phyloP scores from a whole-genome alignment of 2,113 vertebrate genomes.

The Phalacrocorax carbo region DNA sequence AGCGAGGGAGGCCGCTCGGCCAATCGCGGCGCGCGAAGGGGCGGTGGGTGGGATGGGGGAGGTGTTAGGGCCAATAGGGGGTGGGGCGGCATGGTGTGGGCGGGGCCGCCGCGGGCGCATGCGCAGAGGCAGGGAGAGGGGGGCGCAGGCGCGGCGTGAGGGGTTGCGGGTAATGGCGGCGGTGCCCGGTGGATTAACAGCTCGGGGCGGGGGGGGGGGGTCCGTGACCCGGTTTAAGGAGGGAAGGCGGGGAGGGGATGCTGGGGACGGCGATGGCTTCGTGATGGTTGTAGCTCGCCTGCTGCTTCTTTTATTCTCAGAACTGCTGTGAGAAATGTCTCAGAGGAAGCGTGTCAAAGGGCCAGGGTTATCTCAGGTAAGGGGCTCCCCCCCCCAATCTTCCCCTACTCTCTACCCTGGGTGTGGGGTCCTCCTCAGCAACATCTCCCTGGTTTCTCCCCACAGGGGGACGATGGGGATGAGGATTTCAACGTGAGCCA shows the following conservation, averaged over 20 bases:
- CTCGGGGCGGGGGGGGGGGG: neutral
- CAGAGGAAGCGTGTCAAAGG: conserved; percentile 5
- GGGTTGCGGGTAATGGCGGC: neutral
- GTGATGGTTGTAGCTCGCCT: rapidly evolving
- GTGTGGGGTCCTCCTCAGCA: rapidly evolving
- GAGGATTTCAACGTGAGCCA: conserved; percentile 62
- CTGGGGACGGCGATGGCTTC: rapidly evolving
- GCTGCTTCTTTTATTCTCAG: neutral
- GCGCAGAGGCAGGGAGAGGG: neutral
- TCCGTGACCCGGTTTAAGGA: too few relatives aligned
- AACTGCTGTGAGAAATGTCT: neutral
- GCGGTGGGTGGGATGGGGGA: neutral
- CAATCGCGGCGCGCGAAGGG: neutral
- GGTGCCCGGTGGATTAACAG: neutral
- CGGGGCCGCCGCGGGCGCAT: neutral
- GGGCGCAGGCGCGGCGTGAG: neutral
- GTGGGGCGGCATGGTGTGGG: too few relatives aligned
- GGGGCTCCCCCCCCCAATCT: rapidly evolving
- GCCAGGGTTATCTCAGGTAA: neutral
- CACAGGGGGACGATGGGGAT: conserved; percentile 34
- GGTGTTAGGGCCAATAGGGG: neutral
- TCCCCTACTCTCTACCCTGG: rapidly evolving
- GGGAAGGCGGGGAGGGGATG: neutral
- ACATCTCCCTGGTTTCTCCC: rapidly evolving
- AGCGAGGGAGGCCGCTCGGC: neutral